phyloP scores from a whole-genome alignment of 2,113 vertebrate species.

The Sardina pilchardus region DNA sequence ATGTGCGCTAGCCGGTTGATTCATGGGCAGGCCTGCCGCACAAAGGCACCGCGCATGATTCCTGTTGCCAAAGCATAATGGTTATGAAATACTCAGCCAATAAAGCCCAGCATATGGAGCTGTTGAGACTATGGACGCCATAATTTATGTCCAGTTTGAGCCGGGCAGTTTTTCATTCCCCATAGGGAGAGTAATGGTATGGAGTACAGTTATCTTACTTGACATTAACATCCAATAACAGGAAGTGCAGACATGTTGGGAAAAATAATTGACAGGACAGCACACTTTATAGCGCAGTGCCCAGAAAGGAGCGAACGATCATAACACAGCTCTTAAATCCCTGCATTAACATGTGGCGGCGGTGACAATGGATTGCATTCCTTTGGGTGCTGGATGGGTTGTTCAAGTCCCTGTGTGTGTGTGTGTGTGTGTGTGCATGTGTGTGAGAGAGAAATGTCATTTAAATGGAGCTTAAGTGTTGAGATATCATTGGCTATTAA shows the following conservation, averaged over 20 bases:
- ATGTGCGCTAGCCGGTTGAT: background rate
- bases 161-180: background rate
- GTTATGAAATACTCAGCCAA: background rate
- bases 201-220: background rate
- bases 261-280: background rate
- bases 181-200: background rate
- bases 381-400: background rate
- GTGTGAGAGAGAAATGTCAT: background rate
- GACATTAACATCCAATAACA: background rate
- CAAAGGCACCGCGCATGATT: background rate
- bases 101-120: background rate
- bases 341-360: background rate
- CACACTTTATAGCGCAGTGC: background rate
- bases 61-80: conserved; percentile 16
- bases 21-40: background rate
- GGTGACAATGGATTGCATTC: conserved; percentile 13
- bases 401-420: background rate
- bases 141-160: conserved; percentile 1
- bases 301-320: background rate
- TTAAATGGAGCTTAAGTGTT: conserved; percentile 2
- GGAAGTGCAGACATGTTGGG: background rate
- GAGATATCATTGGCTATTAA: conserved; percentile 15
- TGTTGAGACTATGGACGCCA: background rate
- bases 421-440: background rate
- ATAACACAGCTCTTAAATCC: background rate